Percentiles rank a stretch among this genome's conserved stretches.
Evolutionary conservation across 2,888 invertebrate genomes (phyloP).

Genomic region (Lomographa bimaculata): DNA sequence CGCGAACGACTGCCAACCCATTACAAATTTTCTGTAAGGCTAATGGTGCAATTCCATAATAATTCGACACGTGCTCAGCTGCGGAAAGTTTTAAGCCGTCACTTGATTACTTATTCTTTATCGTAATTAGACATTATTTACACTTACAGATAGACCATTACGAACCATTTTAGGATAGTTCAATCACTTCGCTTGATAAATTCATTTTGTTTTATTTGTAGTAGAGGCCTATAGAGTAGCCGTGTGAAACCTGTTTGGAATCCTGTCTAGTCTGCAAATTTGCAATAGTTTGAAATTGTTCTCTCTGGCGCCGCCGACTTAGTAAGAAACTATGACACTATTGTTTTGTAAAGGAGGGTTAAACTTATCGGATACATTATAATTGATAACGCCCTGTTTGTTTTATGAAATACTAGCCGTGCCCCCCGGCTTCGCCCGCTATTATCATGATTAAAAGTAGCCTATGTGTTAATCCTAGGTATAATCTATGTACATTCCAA

Average conservation of each 20-base stretch:
- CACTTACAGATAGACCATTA: no score
- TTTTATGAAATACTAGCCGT: no score
- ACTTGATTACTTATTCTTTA: slow-evolving; percentile 2
- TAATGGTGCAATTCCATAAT: slow-evolving; percentile 17
- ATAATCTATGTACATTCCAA: no score
- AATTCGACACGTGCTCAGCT: slow-evolving; percentile 17
- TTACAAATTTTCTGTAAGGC: slow-evolving; percentile 5
- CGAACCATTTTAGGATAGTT: no score
- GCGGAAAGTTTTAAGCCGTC: slow-evolving; percentile 17
- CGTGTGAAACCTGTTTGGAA: slow-evolving; percentile 40
- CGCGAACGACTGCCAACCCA: slow-evolving; percentile 6
- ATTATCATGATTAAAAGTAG: no score
- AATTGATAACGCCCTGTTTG: no score
- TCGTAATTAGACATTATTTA: no score
- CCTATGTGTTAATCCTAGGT: no score
- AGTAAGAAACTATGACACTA: no score
- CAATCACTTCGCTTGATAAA: not conserved
- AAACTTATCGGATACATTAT: no score
- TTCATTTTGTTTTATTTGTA: slow-evolving; percentile 3
- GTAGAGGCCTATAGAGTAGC: not conserved
- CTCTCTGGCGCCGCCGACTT: slow-evolving; percentile 36
- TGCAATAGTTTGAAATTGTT: slow-evolving; percentile 41
- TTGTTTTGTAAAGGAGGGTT: no score
- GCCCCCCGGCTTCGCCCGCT: no score
- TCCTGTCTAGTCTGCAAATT: slow-evolving; percentile 30